Evolutionary conservation across 23 tunicate species (phyloP).

Genomic region (Halocynthia aurantium): DNA sequence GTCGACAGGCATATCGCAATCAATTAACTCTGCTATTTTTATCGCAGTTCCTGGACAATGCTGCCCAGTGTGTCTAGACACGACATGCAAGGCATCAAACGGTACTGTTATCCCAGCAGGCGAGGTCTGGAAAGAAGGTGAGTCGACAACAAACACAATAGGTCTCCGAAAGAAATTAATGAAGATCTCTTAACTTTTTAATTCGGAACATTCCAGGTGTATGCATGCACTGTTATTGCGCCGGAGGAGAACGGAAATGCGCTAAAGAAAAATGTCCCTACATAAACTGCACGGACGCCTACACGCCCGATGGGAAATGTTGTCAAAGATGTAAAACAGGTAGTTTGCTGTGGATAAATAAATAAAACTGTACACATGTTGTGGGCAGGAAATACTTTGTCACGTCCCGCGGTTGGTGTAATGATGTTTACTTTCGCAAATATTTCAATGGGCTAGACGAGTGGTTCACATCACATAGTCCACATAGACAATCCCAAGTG

Average conservation of each 20-base stretch:
- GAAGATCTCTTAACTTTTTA: too few relatives aligned
- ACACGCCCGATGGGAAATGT: constrained; percentile 48
- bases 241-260: constrained; percentile 68
- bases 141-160: not conserved
- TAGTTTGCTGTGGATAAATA: not conserved
- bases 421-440: too few relatives aligned
- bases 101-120: constrained; percentile 56
- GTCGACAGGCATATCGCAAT: too few relatives aligned
- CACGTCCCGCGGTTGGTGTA: too few relatives aligned
- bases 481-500: too few relatives aligned
- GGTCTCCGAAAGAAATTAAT: too few relatives aligned
- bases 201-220: constrained; percentile 19
- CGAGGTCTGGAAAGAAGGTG: constrained; percentile 93
- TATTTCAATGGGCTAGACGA: too few relatives aligned
- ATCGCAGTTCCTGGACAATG: constrained; percentile 79
- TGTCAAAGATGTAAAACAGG: constrained; percentile 61
- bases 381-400: too few relatives aligned
- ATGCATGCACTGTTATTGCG: constrained; percentile 87
- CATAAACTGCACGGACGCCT: constrained; percentile 63
- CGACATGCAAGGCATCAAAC: constrained; percentile 52
- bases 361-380: too few relatives aligned
- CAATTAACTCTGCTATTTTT: not conserved
- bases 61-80: constrained; percentile 79
- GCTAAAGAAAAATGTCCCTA: constrained; percentile 87
- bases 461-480: too few relatives aligned